These are phyloP conservation scores for Drosophila koepferae DNA, from an alignment of 2,888 invertebrate species.

Conservation along the genomic window DNA sequence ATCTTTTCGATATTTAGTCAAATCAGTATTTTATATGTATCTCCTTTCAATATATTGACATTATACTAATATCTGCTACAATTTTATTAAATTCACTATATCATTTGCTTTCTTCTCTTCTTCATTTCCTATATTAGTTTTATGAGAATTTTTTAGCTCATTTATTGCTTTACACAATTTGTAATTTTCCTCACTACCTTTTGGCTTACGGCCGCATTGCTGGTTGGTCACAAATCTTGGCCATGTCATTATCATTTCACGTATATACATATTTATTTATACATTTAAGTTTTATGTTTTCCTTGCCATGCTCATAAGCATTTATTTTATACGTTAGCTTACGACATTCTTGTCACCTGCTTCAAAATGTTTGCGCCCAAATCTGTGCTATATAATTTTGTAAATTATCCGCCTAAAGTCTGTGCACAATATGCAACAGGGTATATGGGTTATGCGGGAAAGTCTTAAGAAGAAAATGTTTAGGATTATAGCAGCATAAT, in stretches of 20 bases:
- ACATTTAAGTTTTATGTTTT: neutral
- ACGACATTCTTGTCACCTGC: slow-evolving; percentile 7
- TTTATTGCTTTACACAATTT: neutral
- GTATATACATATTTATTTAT: neutral
- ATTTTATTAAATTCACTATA: too few relatives aligned
- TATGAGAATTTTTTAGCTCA: too few relatives aligned
- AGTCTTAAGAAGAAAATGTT: too few relatives aligned
- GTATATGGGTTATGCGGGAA: neutral
- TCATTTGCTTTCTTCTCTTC: neutral
- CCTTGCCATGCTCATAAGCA: slow-evolving; percentile 4
- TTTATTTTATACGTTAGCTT: slow-evolving; percentile 6
- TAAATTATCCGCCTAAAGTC: slow-evolving; percentile 13
- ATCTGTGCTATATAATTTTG: slow-evolving; percentile 16
- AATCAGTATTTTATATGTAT: too few relatives aligned
- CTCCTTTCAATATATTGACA: neutral
- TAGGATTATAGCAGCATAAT: neutral
- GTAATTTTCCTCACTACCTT: neutral
- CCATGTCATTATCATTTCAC: neutral
- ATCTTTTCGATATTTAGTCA: too few relatives aligned
- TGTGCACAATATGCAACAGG: neutral
- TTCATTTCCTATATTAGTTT: neutral
- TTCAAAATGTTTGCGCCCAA: slow-evolving; percentile 3
- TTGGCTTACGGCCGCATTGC: neutral
- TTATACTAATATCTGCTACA: neutral
- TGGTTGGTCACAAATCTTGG: neutral